Evolutionary conservation across 2,113 vertebrate species (phyloP), one percentile per base, ranked within the genome.

Genomic region (Microtus montanus): DNA sequence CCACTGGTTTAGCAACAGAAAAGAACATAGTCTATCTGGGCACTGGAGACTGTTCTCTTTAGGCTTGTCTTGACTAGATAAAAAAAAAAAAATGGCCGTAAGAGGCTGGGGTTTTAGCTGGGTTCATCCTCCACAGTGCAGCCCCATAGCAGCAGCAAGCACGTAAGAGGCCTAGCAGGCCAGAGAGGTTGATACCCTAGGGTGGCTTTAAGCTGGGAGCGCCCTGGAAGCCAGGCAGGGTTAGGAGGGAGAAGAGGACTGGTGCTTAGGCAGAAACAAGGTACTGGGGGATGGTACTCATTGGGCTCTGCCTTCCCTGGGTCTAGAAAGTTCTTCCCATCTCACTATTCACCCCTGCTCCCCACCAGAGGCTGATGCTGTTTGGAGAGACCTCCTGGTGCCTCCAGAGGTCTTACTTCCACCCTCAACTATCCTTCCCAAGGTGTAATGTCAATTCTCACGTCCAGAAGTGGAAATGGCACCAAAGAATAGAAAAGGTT

Each of bases 41-140:
- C 93, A 96, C 88, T 78, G 68, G 71, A 95, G 80, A 75, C 74
- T 71, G 54, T 89, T 85, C 94, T 92, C 52, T 84, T 33, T 12
- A 49, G 77, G 52, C 82, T 83, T 87, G 58, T 61, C 73, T 71
- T 11, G 73, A 86, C 30, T 79, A 22, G 7, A 71, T 41, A 26
- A 41, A 17, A 19, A 78, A n/a, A 49, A 41, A 47, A 77, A 47
- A 77, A 26, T 7, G 19, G 9, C 9, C 12, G 14, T 49, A 38
- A 82, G 54, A n/a, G 58, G 79, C 19, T 22, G 35, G 82, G 35
- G 38, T 68, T 64, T n/a, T 15, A 61, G 49, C 73, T 4, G 4
- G 22, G 79, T 35, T 44, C 33, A 17, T 33, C 63, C 64, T 54
- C 20, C 47, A 66, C 64, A 77, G 80, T 73, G 64, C 47, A 44